Conservation (phyloP, 2,113 vertebrate species). For the Apaloderma vittatum region DNA sequence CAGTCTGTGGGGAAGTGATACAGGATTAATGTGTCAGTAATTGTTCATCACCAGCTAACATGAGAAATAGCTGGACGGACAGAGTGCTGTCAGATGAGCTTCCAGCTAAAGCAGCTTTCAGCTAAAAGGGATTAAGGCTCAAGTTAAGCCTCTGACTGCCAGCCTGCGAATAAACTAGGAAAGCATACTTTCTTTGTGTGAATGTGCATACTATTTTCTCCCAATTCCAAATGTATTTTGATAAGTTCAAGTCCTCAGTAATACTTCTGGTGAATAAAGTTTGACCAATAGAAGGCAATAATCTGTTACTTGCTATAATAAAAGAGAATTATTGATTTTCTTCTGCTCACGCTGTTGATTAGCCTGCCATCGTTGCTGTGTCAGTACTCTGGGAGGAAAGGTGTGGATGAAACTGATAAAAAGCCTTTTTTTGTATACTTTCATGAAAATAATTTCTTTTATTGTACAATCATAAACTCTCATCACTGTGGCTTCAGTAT, state of each 20-base stretch:
- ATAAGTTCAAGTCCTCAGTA: neutral
- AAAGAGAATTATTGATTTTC: neutral
- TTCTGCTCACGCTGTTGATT: neutral
- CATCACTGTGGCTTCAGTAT: neutral
- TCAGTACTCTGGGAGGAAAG: neutral
- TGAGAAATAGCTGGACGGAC: constrained; percentile 56
- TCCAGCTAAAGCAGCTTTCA: constrained; percentile 56
- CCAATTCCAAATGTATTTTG: neutral
- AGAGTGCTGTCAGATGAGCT: constrained; percentile 22
- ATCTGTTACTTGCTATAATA: neutral
- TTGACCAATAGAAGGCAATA: neutral
- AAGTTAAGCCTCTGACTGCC: constrained; percentile 10
- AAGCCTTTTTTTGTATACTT: neutral
- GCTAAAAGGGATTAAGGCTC: constrained; percentile 48
- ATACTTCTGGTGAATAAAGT: neutral
- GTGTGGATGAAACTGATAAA: neutral
- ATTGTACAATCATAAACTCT: neutral
- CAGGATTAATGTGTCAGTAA: constrained; percentile 68
- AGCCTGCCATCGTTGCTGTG: neutral
- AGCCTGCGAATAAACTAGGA: constrained; percentile 28
- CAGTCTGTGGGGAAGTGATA: constrained; percentile 30
- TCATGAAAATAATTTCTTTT: neutral
- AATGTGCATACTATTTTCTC: neutral
- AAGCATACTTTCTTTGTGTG: neutral
- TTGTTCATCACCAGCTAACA: constrained; percentile 54